Conservation (phyloP, 2,888 invertebrate genomes). For the Dryobotodes eremita region DNA sequence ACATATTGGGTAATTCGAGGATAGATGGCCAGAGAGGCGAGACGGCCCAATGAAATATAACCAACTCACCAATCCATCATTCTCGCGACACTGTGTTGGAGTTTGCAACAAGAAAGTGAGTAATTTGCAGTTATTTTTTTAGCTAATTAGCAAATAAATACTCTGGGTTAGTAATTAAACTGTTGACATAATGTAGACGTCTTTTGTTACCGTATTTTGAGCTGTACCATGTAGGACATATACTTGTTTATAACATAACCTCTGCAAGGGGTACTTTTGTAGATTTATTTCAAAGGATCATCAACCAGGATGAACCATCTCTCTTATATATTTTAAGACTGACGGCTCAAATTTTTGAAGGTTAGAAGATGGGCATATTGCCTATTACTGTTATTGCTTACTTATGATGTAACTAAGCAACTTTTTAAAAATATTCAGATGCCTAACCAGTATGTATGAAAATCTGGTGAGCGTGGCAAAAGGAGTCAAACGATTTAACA, state of each 20-base stretch:
- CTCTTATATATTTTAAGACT: background rate
- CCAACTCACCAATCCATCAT: too few species aligned
- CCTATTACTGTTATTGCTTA: background rate
- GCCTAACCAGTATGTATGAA: background rate
- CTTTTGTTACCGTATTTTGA: background rate
- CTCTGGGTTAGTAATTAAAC: background rate
- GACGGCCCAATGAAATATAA: too few species aligned
- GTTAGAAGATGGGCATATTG: background rate
- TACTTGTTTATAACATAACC: background rate
- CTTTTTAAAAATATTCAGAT: background rate
- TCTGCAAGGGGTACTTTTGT: background rate
- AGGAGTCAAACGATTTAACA: background rate
- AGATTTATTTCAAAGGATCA: background rate
- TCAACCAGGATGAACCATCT: background rate
- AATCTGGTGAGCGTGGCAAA: background rate
- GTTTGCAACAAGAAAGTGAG: background rate
- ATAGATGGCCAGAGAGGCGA: too few species aligned
- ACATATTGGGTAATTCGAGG: too few species aligned
- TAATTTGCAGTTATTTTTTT: background rate
- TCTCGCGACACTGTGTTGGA: too few species aligned
- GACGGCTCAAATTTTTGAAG: background rate
- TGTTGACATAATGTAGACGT: slow-evolving; percentile 1
- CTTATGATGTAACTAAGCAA: background rate
- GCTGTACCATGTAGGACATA: background rate
- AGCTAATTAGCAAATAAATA: background rate